Evolutionary conservation across 2,113 vertebrate genomes (phyloP).

Genomic region (Talpa occidentalis): DNA sequence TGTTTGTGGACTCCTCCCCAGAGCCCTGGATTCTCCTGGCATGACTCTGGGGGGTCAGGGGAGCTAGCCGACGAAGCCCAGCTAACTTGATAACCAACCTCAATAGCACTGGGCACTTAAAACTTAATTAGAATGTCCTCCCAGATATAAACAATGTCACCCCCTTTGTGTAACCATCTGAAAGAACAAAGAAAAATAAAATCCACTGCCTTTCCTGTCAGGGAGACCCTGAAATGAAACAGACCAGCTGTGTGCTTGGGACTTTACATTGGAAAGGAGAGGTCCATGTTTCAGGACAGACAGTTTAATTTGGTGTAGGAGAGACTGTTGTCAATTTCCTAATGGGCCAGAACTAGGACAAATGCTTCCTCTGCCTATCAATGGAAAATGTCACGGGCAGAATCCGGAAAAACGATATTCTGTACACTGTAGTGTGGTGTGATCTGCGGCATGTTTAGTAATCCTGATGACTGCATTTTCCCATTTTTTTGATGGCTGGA

Average conservation of each 20-base stretch:
- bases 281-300: slow-evolving; percentile 22
- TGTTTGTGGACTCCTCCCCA: not conserved
- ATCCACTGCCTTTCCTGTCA: not conserved
- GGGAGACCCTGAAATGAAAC: slow-evolving; percentile 55
- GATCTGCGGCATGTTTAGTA: slow-evolving; percentile 34
- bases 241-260: not conserved
- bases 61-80: not conserved
- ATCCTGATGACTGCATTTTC: slow-evolving; percentile 28
- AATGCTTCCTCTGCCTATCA: not conserved
- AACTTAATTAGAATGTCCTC: slow-evolving; percentile 33
- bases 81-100: not conserved
- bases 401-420: not conserved
- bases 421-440: not conserved
- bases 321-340: not conserved
- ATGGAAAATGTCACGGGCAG: slow-evolving; percentile 48
- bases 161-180: not conserved
- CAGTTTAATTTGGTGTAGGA: slow-evolving; percentile 16
- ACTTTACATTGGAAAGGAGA: slow-evolving; percentile 42
- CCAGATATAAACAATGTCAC: not conserved
- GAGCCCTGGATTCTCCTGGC: not conserved
- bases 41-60: not conserved
- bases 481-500: not conserved
- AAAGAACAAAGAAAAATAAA: not conserved
- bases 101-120: not conserved
- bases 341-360: not conserved